Evolutionary conservation across 2,113 vertebrate genomes (phyloP).

Genomic region (Coturnix japonica): DNA sequence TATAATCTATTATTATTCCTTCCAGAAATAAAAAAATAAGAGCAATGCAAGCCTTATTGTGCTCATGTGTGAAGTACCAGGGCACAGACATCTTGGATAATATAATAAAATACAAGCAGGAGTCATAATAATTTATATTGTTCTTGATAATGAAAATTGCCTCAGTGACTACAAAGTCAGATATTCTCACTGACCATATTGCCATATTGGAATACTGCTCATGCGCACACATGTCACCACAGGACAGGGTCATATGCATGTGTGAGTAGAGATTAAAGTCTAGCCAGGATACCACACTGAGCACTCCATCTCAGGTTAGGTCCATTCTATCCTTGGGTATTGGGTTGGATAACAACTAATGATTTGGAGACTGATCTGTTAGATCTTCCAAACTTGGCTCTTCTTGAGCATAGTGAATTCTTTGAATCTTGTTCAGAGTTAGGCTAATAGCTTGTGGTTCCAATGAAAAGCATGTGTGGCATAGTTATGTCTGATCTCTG

Average conservation of each 20-base stretch:
- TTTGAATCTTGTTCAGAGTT: not conserved
- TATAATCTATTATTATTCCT: not conserved
- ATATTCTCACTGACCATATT: not conserved
- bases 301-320: not conserved
- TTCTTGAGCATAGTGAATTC: not conserved
- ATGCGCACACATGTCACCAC: fast-evolving
- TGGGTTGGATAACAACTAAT: not conserved
- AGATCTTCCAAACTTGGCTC: not conserved
- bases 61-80: not conserved
- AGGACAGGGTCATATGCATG: fast-evolving
- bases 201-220: not conserved
- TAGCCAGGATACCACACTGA: not conserved
- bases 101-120: not conserved
- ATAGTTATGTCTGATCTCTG: not conserved
- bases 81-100: not conserved
- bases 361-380: fast-evolving
- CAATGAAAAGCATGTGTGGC: fast-evolving
- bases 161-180: not conserved
- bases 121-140: not conserved
- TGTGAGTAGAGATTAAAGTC: not conserved
- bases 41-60: not conserved
- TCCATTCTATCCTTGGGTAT: fast-evolving
- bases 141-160: not conserved
- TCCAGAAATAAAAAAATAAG: not conserved
- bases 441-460: not conserved